Evolutionary conservation across 2,888 invertebrate genomes (phyloP).

Genomic region (Rhamnusium bicolor): DNA sequence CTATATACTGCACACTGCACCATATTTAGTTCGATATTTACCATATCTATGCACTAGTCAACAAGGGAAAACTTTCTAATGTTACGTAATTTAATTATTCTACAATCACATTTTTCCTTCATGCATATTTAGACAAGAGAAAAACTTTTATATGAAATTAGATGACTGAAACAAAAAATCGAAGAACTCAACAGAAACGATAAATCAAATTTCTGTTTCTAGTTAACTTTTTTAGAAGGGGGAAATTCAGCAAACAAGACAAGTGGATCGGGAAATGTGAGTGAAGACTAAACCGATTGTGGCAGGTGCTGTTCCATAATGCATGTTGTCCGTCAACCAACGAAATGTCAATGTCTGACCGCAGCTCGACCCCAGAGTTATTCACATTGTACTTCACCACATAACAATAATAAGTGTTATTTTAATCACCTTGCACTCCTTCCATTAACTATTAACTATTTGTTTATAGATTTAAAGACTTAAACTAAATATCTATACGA

Average conservation of each 20-base stretch:
- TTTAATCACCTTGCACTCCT: background rate
- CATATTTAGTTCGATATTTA: background rate
- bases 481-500: too few species aligned
- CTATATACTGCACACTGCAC: too few species aligned
- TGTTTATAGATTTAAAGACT: too few species aligned
- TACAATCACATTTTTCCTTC: constrained; percentile 6
- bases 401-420: background rate
- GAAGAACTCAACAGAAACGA: constrained; percentile 12
- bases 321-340: constrained; percentile 49
- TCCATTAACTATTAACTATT: too few species aligned
- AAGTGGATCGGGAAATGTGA: constrained; percentile 26
- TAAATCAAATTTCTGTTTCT: constrained; percentile 35
- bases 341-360: constrained; percentile 43
- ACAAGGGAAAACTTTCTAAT: background rate
- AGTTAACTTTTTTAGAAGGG: constrained; percentile 34
- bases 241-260: constrained; percentile 22
- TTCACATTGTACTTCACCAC: constrained; percentile 10
- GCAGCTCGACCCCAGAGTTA: background rate
- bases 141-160: constrained; percentile 30
- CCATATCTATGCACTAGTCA: background rate
- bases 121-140: constrained; percentile 17
- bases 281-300: constrained; percentile 38
- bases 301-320: constrained; percentile 47
- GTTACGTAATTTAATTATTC: constrained; percentile 14
- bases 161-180: constrained; percentile 29